Evolutionary conservation across 2,888 invertebrate species (phyloP).

Genomic region (Eupsilia transversa): DNA sequence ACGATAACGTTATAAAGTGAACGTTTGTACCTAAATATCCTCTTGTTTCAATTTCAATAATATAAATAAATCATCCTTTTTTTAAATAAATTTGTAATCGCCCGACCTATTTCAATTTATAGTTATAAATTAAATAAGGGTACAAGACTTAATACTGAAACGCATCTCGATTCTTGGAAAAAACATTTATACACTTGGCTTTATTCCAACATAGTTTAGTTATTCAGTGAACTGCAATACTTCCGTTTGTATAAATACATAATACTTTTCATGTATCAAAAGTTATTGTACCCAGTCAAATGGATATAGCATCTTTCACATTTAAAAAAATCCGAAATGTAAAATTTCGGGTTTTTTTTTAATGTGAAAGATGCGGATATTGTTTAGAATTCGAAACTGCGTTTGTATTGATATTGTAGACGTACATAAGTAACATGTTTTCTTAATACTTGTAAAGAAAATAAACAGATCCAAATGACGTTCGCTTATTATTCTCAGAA

Average conservation of each 20-base stretch:
- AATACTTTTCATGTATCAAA: background rate
- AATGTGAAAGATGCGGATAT: background rate
- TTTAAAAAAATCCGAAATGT: too few relatives aligned
- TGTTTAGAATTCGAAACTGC: background rate
- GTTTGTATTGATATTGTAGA: slow-evolving; percentile 14
- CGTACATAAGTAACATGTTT: background rate
- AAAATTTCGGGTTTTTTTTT: background rate
- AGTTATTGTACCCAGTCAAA: slow-evolving; percentile 20
- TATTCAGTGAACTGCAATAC: slow-evolving; percentile 48
- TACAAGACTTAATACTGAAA: background rate
- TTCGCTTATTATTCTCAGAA: background rate
- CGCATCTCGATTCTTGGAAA: slow-evolving; percentile 43
- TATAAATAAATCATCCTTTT: background rate
- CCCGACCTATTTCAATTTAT: background rate
- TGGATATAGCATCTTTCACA: too few relatives aligned
- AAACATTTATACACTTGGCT: slow-evolving; percentile 48
- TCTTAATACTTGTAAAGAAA: slow-evolving; percentile 1
- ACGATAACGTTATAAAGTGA: background rate
- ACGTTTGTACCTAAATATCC: background rate
- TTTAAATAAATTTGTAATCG: too few relatives aligned
- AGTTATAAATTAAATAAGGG: slow-evolving; percentile 17
- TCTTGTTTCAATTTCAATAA: background rate
- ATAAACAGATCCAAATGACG: background rate
- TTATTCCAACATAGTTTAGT: slow-evolving; percentile 37
- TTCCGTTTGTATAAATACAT: slow-evolving; percentile 19